Conservation (phyloP, 2,797 vertebrate species). For the Coregonus ussuriensis region DNA sequence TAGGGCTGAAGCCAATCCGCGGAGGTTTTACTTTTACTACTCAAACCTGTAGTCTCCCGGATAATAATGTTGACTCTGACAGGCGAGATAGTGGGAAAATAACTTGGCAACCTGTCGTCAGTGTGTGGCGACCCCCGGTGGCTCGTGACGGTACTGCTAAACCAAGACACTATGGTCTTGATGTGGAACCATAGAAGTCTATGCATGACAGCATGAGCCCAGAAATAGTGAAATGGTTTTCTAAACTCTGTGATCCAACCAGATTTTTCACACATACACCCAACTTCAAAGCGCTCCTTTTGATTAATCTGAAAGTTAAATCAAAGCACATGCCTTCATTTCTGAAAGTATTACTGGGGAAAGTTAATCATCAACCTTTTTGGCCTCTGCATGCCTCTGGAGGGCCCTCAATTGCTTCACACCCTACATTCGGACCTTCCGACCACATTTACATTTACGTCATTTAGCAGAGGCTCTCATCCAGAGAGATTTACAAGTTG, state of each 20-base stretch:
- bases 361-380: not conserved
- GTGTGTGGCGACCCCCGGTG: constrained; percentile 62
- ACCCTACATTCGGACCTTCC: too few relatives aligned
- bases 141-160: constrained; percentile 4
- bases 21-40: constrained; percentile 65
- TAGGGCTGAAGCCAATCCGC: constrained; percentile 72
- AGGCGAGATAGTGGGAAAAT: constrained; percentile 29
- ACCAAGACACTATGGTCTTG: not conserved
- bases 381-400: too few relatives aligned
- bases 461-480: too few relatives aligned
- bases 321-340: not conserved
- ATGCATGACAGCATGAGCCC: too few relatives aligned
- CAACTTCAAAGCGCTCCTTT: too few relatives aligned
- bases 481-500: too few relatives aligned
- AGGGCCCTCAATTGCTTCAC: too few relatives aligned
- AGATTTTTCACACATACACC: too few relatives aligned
- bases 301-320: too few relatives aligned
- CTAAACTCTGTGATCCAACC: too few relatives aligned
- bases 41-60: constrained; percentile 55
- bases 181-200: not conserved
- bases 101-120: constrained; percentile 12
- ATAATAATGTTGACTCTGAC: constrained; percentile 48
- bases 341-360: not conserved
- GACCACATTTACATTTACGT: too few relatives aligned
- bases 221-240: too few relatives aligned